phyloP scores from a whole-genome alignment of 1,140 invertebrate species.

The Plectus sambesii region DNA sequence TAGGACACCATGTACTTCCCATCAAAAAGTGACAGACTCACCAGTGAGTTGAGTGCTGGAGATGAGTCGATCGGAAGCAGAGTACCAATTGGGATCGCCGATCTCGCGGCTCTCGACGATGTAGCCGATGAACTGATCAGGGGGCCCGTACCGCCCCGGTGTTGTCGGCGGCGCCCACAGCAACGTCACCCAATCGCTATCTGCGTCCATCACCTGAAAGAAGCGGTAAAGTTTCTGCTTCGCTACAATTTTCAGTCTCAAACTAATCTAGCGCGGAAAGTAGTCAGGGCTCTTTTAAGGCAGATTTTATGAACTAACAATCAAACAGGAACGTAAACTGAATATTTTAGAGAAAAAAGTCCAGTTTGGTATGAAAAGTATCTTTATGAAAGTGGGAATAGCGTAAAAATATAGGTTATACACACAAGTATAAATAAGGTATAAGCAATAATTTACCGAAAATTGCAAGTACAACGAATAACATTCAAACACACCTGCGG shows the following conservation, averaged over 20 bases:
- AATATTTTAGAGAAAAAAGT: too few relatives aligned
- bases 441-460: too few relatives aligned
- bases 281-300: too few relatives aligned
- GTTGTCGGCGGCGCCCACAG: slow-evolving; percentile 27
- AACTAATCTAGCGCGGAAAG: too few relatives aligned
- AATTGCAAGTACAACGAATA: not conserved
- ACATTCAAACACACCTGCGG: slow-evolving; percentile 23
- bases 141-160: not conserved
- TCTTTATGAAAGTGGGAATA: too few relatives aligned
- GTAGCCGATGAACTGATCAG: slow-evolving; percentile 27
- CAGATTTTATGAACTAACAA: slow-evolving; percentile 1
- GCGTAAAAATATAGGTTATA: too few relatives aligned
- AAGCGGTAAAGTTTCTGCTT: not conserved
- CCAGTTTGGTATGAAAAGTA: too few relatives aligned
- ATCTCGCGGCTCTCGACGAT: slow-evolving; percentile 39
- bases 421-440: too few relatives aligned
- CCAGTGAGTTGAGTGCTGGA: slow-evolving; percentile 18
- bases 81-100: slow-evolving; percentile 29
- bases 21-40: too few relatives aligned
- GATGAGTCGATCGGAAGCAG: slow-evolving; percentile 23
- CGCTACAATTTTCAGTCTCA: too few relatives aligned
- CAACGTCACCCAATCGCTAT: slow-evolving; percentile 32
- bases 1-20: too few relatives aligned
- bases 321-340: too few relatives aligned
- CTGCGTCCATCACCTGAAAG: slow-evolving; percentile 25